Percentiles rank a stretch among this genome's conserved stretches.
phyloP scores from a whole-genome alignment of 2,113 vertebrate species.

The Mesembrinibis cayennensis region DNA sequence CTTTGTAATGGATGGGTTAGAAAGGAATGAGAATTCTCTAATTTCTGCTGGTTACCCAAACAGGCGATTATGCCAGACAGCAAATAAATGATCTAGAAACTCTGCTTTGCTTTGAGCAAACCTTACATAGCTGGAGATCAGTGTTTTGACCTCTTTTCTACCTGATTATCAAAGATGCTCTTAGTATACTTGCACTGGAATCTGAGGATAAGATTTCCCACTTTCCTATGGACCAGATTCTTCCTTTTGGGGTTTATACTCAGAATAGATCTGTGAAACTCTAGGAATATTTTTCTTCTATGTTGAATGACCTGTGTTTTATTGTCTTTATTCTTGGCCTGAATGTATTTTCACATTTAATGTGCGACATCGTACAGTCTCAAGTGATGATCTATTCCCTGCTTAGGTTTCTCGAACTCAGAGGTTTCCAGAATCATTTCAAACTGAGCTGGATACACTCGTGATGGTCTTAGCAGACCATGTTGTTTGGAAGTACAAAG shows the following conservation, averaged over 20 bases:
- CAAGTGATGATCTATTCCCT: constrained; percentile 18
- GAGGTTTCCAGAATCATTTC: constrained; percentile 91
- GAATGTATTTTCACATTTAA: not conserved
- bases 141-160: not conserved
- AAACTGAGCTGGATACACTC: constrained; percentile 85
- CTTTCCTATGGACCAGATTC: not conserved
- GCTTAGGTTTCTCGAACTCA: constrained; percentile 84
- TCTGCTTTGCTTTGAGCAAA: not conserved
- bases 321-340: not conserved
- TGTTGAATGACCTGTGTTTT: not conserved
- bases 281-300: not conserved
- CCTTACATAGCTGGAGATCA: not conserved
- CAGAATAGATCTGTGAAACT: not conserved
- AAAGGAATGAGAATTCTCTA: not conserved
- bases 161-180: not conserved
- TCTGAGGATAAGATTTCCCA: not conserved
- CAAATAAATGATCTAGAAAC: not conserved
- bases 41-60: not conserved
- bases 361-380: not conserved
- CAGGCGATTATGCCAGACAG: not conserved
- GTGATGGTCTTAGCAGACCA: constrained; percentile 90
- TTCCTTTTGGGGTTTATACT: not conserved
- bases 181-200: not conserved
- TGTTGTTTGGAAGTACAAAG: constrained; percentile 90
- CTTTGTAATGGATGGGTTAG: not conserved